Conservation (phyloP, 23 tunicate genomes). For the Ascidia mentula region DNA sequence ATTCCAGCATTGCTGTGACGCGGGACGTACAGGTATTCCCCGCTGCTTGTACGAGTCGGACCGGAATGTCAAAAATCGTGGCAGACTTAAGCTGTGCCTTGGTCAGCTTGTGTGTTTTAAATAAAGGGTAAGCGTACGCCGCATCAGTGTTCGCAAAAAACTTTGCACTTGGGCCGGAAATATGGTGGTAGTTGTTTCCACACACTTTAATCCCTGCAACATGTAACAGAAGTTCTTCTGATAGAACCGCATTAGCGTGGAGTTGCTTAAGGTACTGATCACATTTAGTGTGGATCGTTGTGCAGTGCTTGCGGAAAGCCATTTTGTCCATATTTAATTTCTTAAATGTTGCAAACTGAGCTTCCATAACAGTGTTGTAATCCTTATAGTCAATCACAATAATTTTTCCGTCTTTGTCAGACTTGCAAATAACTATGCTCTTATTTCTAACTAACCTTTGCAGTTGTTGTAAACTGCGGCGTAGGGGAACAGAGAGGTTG, state of each 20-base stretch:
- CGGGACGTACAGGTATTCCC: neutral
- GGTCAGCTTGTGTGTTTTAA: constrained; percentile 11
- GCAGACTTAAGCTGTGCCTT: neutral
- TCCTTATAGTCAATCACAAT: neutral
- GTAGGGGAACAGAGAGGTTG: neutral
- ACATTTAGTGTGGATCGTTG: neutral
- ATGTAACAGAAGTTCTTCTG: neutral
- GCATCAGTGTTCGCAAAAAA: neutral
- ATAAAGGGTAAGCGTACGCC: constrained; percentile 8
- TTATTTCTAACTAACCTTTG: neutral
- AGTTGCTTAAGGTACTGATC: neutral
- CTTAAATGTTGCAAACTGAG: neutral
- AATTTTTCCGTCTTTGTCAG: neutral
- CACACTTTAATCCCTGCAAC: neutral
- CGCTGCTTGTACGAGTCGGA: constrained; percentile 5
- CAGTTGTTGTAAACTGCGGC: neutral
- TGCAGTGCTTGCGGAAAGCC: too few species aligned
- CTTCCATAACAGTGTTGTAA: neutral
- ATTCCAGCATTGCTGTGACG: neutral
- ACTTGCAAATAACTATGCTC: neutral
- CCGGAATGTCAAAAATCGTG: neutral
- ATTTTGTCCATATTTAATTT: neutral
- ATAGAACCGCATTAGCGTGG: neutral
- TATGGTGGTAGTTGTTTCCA: neutral
- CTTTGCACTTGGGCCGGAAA: neutral